These are phyloP conservation scores for Holocentrus rufus DNA, from an alignment of 2,797 vertebrate genomes.

Conservation along the genomic window DNA sequence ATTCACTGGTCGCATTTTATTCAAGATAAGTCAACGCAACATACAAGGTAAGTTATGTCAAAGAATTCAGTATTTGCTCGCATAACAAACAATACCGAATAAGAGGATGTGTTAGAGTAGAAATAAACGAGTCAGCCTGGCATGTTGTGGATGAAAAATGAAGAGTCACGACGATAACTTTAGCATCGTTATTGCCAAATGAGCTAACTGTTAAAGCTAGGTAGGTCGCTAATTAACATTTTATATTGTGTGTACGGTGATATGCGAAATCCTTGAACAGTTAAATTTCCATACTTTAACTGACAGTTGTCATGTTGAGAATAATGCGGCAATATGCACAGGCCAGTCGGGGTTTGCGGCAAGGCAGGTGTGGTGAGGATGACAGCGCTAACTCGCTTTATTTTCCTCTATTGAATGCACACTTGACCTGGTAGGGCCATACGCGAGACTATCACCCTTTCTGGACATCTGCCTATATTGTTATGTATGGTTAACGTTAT, in stretches of 20 bases:
- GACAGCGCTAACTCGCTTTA: slow-evolving; percentile 5
- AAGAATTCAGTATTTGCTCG: rapidly evolving
- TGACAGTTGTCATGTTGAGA: neutral
- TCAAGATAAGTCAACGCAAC: slow-evolving; percentile 80
- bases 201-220: neutral
- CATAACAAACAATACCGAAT: rapidly evolving
- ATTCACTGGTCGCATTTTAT: slow-evolving; percentile 77
- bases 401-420: neutral
- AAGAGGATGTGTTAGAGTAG: neutral
- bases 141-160: slow-evolving; percentile 3
- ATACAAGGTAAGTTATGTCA: slow-evolving; percentile 71
- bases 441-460: too few relatives aligned
- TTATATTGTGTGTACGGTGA: too few relatives aligned
- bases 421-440: rapidly evolving
- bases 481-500: too few relatives aligned
- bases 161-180: slow-evolving; percentile 46
- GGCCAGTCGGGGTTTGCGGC: slow-evolving; percentile 33
- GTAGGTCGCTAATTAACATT: neutral
- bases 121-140: neutral
- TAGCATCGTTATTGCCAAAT: slow-evolving; percentile 6
- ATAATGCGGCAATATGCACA: slow-evolving; percentile 53
- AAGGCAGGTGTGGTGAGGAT: slow-evolving; percentile 68
- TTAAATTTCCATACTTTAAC: neutral
- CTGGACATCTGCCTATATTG: too few relatives aligned
- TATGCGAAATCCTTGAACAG: rapidly evolving